A percentile compares a stretch with the other conserved stretches of the same genome.
These are phyloP conservation scores for Balanococcus diminutus DNA, from an alignment of 2,888 invertebrate genomes.

Conservation along the genomic window DNA sequence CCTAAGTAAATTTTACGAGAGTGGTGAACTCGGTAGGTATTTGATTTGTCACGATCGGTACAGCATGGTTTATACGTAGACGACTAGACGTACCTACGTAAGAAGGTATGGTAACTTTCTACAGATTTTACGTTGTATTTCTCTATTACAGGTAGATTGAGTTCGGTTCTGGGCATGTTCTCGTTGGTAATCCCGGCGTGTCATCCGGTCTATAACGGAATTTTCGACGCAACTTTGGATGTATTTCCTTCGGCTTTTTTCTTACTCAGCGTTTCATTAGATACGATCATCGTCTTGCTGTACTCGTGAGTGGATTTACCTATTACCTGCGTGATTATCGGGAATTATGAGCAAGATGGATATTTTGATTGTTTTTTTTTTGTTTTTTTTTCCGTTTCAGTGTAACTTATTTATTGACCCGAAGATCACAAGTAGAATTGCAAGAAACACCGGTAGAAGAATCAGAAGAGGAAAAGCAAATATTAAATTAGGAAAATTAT, in stretches of 20 bases:
- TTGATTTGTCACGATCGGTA: no score
- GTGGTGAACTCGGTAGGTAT: conserved; percentile 50
- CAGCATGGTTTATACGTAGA: not conserved
- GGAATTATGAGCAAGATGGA: no score
- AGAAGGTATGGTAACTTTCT: no score
- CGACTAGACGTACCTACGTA: no score
- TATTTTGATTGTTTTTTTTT: no score
- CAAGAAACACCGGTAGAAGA: no score
- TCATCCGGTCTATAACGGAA: not conserved
- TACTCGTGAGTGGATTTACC: not conserved
- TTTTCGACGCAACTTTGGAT: not conserved
- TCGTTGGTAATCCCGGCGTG: not conserved
- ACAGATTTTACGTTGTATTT: not conserved
- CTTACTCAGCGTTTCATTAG: not conserved
- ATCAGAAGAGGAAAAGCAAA: no score
- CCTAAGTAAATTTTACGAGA: conserved; percentile 46
- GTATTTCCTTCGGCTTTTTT: not conserved
- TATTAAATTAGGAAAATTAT: no score
- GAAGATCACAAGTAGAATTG: no score
- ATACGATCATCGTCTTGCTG: not conserved
- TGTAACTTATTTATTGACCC: no score
- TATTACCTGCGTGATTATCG: no score
- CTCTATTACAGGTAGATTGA: not conserved
- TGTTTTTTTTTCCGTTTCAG: no score
- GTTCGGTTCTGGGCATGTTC: not conserved